A percentile compares a stretch with the other conserved stretches of the same genome.
Conservation (phyloP, 2,888 invertebrate genomes). For the Caenorhabditis macrosperma region DNA sequence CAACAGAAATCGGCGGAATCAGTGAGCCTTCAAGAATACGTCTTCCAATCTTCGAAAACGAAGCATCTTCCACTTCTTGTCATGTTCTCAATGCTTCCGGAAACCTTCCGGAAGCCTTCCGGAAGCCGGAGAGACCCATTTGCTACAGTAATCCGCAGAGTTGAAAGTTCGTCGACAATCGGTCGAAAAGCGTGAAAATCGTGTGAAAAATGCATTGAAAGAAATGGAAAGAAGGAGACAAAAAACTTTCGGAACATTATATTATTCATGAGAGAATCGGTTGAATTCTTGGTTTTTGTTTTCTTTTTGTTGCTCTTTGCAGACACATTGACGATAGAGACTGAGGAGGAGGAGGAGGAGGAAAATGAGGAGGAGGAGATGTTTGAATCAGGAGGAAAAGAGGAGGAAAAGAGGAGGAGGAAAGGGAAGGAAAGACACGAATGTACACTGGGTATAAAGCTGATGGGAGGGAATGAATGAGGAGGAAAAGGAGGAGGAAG, state of each 20-base stretch:
- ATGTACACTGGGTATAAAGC: slow-evolving; percentile 1
- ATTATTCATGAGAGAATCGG: neutral
- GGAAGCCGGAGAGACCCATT: too few relatives aligned
- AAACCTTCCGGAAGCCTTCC: too few relatives aligned
- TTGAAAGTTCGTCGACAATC: too few relatives aligned
- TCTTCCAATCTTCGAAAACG: too few relatives aligned
- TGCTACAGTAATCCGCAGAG: too few relatives aligned
- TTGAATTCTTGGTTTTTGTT: neutral
- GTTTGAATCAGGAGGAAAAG: neutral
- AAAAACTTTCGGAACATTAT: too few relatives aligned
- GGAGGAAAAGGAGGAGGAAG: neutral
- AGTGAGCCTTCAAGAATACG: too few relatives aligned
- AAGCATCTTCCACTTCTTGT: too few relatives aligned
- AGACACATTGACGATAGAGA: neutral
- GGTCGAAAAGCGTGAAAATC: too few relatives aligned
- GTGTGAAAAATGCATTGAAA: neutral
- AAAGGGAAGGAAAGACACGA: neutral
- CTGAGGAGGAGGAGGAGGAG: neutral
- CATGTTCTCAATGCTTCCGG: too few relatives aligned
- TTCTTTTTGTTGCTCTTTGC: neutral
- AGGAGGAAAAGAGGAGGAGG: neutral
- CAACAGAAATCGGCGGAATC: too few relatives aligned
- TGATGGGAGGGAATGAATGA: neutral
- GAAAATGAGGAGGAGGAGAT: neutral
- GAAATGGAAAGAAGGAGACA: neutral